Evolutionary conservation across 2,797 vertebrate genomes (phyloP).

Genomic region (Acipenser ruthenus): DNA sequence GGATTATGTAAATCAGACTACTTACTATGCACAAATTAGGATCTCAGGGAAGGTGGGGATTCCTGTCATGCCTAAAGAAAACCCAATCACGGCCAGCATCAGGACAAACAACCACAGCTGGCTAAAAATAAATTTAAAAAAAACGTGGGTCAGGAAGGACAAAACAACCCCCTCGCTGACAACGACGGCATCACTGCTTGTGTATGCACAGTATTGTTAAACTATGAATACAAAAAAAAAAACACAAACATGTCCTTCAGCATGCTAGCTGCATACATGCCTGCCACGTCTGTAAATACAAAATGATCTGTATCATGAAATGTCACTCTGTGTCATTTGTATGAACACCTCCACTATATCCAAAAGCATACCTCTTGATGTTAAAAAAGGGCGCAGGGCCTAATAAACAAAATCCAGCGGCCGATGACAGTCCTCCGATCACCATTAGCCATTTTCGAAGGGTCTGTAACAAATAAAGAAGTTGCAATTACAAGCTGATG

Average conservation of each 20-base stretch:
- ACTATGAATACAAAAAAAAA: no score
- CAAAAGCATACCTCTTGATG: slow-evolving; percentile 60
- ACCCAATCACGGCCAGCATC: slow-evolving; percentile 70
- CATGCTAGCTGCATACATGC: no score
- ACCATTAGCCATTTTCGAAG: slow-evolving; percentile 73
- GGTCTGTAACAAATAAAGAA: slow-evolving; percentile 46
- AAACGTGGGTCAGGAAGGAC: no score
- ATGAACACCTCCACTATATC: no score
- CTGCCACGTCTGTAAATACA: no score
- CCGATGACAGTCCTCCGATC: slow-evolving; percentile 61
- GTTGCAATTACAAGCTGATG: no score
- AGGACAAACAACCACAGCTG: slow-evolving; percentile 81
- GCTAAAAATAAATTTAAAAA: slow-evolving; percentile 45
- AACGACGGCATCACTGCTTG: no score
- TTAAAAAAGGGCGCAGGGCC: slow-evolving; percentile 80
- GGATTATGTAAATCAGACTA: slow-evolving; percentile 24
- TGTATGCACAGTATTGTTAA: no score
- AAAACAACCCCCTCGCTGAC: no score
- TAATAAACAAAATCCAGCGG: slow-evolving; percentile 67
- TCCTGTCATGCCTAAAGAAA: slow-evolving; percentile 75
- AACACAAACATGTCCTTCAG: no score
- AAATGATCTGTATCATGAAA: no score
- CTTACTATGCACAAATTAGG: slow-evolving; percentile 81
- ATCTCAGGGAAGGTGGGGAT: slow-evolving; percentile 86
- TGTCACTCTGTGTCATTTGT: no score